These are phyloP conservation scores for Turritopsis rubra DNA, from an alignment of 30 jellyfish, hydroid and myxozoan species.

Conservation along the genomic window DNA sequence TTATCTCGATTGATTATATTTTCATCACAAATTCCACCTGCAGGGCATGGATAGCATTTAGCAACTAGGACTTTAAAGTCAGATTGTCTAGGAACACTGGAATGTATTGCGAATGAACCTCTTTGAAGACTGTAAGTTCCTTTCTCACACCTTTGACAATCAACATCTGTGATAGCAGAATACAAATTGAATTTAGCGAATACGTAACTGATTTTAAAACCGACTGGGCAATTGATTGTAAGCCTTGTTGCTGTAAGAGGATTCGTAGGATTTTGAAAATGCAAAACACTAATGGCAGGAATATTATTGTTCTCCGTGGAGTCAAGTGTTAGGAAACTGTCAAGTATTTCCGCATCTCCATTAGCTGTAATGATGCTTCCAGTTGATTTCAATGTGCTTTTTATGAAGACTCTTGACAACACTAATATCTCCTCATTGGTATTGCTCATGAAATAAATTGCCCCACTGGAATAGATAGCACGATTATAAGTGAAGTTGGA, in stretches of 20 bases:
- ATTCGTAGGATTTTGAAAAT: not conserved
- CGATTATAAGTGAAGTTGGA: not conserved
- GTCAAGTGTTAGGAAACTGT: not conserved
- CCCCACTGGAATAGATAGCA: not conserved
- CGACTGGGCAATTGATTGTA: not conserved
- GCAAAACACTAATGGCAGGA: not conserved
- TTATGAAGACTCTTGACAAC: not conserved
- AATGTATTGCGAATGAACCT: not conserved
- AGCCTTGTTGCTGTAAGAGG: too few relatives aligned
- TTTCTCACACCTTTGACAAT: not conserved
- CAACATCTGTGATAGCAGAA: not conserved
- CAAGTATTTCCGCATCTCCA: not conserved
- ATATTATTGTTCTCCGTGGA: not conserved
- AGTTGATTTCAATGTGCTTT: not conserved
- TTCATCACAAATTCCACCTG: not conserved
- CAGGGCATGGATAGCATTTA: not conserved
- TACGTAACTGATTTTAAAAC: not conserved
- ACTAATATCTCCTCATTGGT: not conserved
- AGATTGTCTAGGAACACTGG: not conserved
- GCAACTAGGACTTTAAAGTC: not conserved
- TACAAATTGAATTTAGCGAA: not conserved
- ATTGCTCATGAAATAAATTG: not conserved
- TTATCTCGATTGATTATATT: not conserved
- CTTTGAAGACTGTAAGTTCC: not conserved
- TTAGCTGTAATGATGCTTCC: not conserved